These are phyloP conservation scores for Palloptera scutellata DNA, from an alignment of 2,888 invertebrate genomes.

Conservation along the genomic window DNA sequence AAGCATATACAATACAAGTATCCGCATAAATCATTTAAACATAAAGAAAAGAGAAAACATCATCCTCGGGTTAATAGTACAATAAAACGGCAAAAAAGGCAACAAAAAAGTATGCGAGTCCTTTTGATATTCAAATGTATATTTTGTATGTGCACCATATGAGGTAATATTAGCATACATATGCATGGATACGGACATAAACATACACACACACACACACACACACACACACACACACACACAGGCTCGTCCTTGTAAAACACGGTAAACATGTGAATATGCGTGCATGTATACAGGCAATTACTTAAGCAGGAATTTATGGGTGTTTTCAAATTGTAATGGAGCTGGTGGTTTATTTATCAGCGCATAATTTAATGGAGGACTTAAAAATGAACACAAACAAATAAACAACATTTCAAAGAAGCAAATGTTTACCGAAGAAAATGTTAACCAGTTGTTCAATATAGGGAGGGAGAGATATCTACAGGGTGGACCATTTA, in stretches of 20 bases:
- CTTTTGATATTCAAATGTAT: constrained; percentile 15
- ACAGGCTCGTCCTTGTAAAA: not conserved
- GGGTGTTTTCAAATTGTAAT: constrained; percentile 14
- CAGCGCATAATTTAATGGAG: constrained; percentile 18
- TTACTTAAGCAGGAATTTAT: constrained; percentile 31
- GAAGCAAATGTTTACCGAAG: too few species aligned
- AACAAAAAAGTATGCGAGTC: too few species aligned
- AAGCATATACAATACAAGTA: constrained; percentile 7
- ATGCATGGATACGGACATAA: not conserved
- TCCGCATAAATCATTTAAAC: constrained; percentile 28
- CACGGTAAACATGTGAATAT: not conserved
- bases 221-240: constrained; percentile 4
- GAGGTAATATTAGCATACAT: not conserved
- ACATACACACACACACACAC: not conserved
- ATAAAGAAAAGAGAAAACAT: not conserved
- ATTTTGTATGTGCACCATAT: not conserved
- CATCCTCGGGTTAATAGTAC: too few species aligned
- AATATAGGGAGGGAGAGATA: too few species aligned
- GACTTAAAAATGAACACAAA: not conserved
- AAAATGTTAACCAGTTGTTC: too few species aligned
- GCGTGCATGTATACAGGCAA: constrained; percentile 18
- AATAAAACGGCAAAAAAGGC: too few species aligned
- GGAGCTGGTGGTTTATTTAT: constrained; percentile 22
- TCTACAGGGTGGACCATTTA: too few species aligned
- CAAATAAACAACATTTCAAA: not conserved